Base-by-base conservation (phyloP, 2,888 invertebrate genomes). In the Drosophila bunnanda region DNA sequence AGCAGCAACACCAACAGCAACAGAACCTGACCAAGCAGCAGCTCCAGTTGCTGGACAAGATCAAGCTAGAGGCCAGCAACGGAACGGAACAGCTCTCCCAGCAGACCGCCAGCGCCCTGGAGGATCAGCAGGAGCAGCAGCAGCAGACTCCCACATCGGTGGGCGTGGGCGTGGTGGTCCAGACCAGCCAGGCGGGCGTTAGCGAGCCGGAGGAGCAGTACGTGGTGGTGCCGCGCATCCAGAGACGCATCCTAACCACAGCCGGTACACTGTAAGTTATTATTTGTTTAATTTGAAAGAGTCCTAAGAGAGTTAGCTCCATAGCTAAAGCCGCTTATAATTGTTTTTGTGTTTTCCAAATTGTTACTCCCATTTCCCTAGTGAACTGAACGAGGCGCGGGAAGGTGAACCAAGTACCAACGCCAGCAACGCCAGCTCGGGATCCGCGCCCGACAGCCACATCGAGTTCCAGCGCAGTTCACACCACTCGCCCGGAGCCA, bases 211-310 rank as follows among this genome's bases (percentile, higher is more conserved):
- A 86, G 12, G 85, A 87, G 20, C 77, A 80, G 46, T 81, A 79
- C 48, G 78, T 77, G 28, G 74, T 82, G 12, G 69, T 90, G 64
- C 86, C 85, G 22, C 87, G 89, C 30, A 79, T 88, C 5, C 91
- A 91, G 67, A 84, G 91, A 8, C 89, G 92, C 38, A 92, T 93
- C 55, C 81, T 93, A 28, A 93, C 93, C 68, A 92, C 93, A 22
- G 89, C 92, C 6, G 93, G 93, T 25, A 92, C 92, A 50, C 86
- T 93, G 85, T 91, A 82, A 91, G 91, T n/a, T 4, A 38, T 38
- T 36, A 3, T 32, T 32, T 32, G 30, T 30, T 30, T 30, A 30
- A 9, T 10, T 30, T 9, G 7, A 30, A 30, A 30, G 30, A 8
- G 7, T 7, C 28, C 28, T 28, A 28, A 4, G 1, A n/a, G n/a